These are phyloP conservation scores for Monochamus alternatus DNA, from an alignment of 2,888 invertebrate species.

Conservation along the genomic window DNA sequence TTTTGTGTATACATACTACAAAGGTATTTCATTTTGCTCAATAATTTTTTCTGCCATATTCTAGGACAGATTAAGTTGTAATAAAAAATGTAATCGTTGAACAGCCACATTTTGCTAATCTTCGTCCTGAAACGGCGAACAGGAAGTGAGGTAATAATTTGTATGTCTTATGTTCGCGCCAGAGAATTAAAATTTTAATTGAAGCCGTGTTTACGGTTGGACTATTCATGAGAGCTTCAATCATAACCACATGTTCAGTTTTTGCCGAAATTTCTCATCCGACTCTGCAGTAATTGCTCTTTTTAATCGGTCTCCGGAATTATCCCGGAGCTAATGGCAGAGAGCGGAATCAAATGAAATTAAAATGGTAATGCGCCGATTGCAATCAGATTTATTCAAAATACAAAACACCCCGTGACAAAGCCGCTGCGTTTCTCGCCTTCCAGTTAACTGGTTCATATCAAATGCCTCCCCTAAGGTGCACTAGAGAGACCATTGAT, in stretches of 20 bases:
- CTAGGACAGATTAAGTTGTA: no score
- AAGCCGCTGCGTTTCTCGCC: background rate
- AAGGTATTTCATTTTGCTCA: no score
- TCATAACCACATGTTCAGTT: background rate
- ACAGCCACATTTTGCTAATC: no score
- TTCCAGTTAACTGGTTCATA: slow-evolving; percentile 15
- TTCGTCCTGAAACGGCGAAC: no score
- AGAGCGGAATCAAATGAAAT: slow-evolving; percentile 40
- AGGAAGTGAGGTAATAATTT: no score
- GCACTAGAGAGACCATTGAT: slow-evolving; percentile 11
- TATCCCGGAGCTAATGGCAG: slow-evolving; percentile 31
- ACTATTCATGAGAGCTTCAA: background rate
- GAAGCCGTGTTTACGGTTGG: no score
- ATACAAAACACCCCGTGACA: background rate
- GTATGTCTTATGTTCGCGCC: no score
- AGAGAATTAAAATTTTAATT: no score
- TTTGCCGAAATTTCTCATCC: background rate
- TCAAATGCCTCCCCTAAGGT: slow-evolving; percentile 11
- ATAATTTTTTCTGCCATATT: no score
- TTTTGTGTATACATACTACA: no score
- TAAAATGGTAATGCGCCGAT: slow-evolving; percentile 46
- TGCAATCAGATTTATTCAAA: slow-evolving; percentile 18
- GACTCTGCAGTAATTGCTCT: background rate
- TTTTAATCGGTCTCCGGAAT: slow-evolving; percentile 13
- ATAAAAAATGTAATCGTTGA: no score